Conservation (phyloP, 2,113 vertebrate genomes). For the Uria lomvia region DNA sequence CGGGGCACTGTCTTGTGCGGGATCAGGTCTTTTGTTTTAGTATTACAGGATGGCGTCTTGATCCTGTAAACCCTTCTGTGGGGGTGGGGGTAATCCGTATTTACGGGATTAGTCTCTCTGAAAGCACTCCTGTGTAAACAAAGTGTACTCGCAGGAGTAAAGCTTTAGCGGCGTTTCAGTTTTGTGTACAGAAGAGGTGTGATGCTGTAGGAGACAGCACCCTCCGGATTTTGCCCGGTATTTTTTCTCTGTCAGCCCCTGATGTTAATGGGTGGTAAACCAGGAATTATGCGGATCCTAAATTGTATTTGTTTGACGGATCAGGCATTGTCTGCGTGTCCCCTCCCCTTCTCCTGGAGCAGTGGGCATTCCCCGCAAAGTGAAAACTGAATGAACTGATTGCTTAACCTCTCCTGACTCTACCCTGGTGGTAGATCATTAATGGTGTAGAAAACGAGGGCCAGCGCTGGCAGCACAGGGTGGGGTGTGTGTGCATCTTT, state of each 20-base stretch:
- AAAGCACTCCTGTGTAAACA: slow-evolving; percentile 36
- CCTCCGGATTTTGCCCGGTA: not conserved
- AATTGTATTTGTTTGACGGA: slow-evolving; percentile 18
- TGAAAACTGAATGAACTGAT: slow-evolving; percentile 68
- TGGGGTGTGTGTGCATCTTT: slow-evolving; percentile 78
- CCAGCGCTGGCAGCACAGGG: slow-evolving; percentile 60
- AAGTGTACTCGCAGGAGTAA: not conserved
- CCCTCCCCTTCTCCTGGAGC: not conserved
- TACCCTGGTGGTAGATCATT: slow-evolving; percentile 74
- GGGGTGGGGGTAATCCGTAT: not conserved
- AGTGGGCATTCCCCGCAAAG: slow-evolving; percentile 35
- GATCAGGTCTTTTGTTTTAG: slow-evolving; percentile 28
- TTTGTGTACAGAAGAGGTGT: fast-evolving
- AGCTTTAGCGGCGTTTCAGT: not conserved
- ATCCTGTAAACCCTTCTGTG: not conserved
- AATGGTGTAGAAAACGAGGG: slow-evolving; percentile 76
- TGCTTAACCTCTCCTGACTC: slow-evolving; percentile 70
- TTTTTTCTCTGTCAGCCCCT: not conserved
- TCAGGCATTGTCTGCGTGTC: not conserved
- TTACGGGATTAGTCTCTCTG: slow-evolving; percentile 16
- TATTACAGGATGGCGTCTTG: not conserved
- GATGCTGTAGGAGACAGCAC: not conserved
- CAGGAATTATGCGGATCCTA: not conserved
- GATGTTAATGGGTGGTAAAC: not conserved
- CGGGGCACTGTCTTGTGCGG: not conserved